Percentiles rank a stretch among this genome's conserved stretches.
phyloP scores from a whole-genome alignment of 2,113 vertebrate species.

The Talpa occidentalis region DNA sequence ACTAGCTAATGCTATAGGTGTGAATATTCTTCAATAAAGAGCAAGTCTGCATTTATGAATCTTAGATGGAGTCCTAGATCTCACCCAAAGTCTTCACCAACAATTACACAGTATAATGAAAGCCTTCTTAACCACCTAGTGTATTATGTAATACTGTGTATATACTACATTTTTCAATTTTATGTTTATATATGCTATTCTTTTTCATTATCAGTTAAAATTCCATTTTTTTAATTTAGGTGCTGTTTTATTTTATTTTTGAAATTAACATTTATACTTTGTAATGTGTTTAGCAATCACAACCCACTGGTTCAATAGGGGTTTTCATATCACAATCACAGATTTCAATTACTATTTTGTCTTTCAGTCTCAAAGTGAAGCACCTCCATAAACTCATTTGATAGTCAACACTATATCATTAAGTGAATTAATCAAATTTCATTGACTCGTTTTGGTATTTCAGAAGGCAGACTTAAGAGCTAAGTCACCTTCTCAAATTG shows the following conservation, averaged over 20 bases:
- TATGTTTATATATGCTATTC: background rate
- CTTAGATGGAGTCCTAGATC: background rate
- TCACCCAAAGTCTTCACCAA: background rate
- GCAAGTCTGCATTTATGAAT: background rate
- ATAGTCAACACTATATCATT: background rate
- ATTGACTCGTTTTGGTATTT: background rate
- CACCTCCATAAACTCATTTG: background rate
- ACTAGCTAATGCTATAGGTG: background rate
- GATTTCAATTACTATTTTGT: background rate
- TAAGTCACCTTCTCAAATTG: background rate
- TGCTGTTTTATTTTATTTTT: background rate
- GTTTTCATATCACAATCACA: background rate
- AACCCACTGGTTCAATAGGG: background rate
- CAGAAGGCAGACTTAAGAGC: background rate
- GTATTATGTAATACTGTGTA: background rate
- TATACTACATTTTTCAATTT: background rate
- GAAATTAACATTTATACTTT: background rate
- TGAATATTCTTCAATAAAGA: background rate
- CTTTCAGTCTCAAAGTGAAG: background rate
- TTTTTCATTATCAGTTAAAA: background rate
- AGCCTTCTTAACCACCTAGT: background rate
- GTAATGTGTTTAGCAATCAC: background rate
- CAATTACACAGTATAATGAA: background rate
- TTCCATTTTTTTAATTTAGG: background rate
- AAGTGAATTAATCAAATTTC: background rate